These are phyloP conservation scores for Magallana gigas DNA, from an alignment of 1,140 invertebrate genomes.

Conservation along the genomic window DNA sequence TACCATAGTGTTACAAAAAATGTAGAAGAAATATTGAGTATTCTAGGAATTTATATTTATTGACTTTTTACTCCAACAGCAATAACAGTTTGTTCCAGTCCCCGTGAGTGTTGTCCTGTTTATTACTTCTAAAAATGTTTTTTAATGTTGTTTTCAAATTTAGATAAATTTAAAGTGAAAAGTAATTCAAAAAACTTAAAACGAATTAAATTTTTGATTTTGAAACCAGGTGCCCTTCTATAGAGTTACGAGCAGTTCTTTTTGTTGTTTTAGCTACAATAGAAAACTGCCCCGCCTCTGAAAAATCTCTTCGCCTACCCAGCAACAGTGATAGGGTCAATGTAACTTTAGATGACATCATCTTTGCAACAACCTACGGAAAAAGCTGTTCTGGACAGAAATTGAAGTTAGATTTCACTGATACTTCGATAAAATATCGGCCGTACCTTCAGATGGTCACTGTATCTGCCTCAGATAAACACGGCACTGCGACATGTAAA, in stretches of 20 bases:
- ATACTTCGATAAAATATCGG: background rate
- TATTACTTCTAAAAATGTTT: too few species aligned
- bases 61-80: background rate
- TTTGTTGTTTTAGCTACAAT: background rate
- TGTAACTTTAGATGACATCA: background rate
- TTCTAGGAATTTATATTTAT: too few species aligned
- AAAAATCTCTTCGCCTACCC: background rate
- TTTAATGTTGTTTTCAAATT: too few species aligned
- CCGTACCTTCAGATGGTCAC: background rate
- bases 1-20: too few species aligned
- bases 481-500: background rate
- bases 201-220: too few species aligned
- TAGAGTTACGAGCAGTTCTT: background rate
- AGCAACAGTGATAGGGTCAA: background rate
- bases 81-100: background rate
- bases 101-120: background rate
- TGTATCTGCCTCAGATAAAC: background rate
- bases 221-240: too few species aligned
- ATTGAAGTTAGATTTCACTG: background rate
- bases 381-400: constrained; percentile 19
- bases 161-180: too few species aligned
- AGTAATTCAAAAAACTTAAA: too few species aligned
- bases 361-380: background rate
- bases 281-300: background rate
- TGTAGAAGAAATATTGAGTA: too few species aligned